Evolutionary conservation across 2,113 vertebrate species (phyloP).

Genomic region (Atlantisia rogersi): DNA sequence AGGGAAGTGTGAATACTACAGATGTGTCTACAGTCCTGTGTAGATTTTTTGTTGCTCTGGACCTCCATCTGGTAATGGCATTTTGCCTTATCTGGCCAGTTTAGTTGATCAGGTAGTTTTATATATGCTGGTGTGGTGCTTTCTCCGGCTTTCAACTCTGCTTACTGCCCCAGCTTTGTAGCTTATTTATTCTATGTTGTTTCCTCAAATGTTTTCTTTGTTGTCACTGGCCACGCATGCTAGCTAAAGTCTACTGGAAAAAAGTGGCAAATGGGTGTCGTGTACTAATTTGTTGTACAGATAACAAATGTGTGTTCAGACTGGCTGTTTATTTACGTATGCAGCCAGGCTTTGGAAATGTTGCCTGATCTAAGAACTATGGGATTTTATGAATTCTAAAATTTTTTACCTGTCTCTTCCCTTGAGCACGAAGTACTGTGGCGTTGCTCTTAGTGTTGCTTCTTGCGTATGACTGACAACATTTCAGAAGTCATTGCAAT

Average conservation of each 20-base stretch:
- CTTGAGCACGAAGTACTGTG: not conserved
- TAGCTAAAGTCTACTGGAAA: not conserved
- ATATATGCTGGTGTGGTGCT: not conserved
- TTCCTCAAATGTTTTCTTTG: not conserved
- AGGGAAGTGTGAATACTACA: not conserved
- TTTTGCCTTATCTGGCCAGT: not conserved
- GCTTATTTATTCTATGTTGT: not conserved
- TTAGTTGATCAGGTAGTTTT: not conserved
- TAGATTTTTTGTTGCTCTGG: not conserved
- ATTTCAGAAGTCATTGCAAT: not conserved
- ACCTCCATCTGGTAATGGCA: not conserved
- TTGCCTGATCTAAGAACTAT: not conserved
- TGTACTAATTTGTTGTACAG: not conserved
- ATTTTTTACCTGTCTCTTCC: not conserved
- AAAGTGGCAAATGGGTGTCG: not conserved
- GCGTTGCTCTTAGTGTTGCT: not conserved
- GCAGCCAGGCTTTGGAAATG: rapidly evolving
- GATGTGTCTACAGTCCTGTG: not conserved
- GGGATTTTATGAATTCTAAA: not conserved
- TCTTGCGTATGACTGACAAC: not conserved
- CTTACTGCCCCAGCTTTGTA: not conserved
- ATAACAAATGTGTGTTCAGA: not conserved
- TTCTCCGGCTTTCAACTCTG: not conserved
- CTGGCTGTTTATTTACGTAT: not conserved
- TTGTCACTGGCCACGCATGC: not conserved